Evolutionary conservation across 2,888 invertebrate species (phyloP).

Genomic region (Aleiodes alternator): DNA sequence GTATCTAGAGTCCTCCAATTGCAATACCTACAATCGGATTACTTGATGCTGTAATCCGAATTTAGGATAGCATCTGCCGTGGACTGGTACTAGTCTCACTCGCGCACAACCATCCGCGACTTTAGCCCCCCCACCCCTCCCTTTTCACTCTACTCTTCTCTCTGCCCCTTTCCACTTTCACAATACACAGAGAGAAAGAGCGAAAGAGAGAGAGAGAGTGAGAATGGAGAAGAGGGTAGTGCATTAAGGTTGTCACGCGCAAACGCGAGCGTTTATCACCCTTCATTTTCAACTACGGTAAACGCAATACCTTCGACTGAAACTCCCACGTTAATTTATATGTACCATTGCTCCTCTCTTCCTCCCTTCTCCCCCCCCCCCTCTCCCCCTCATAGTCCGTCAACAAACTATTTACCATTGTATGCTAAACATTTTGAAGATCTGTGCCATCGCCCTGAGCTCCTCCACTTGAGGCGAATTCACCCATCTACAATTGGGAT

Average conservation of each 20-base stretch:
- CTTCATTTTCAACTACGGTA: slow-evolving; percentile 47
- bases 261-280: slow-evolving; percentile 57
- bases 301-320: slow-evolving; percentile 42
- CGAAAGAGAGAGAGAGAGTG: no score
- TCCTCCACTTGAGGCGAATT: not conserved
- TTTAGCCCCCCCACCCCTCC: slow-evolving; percentile 31
- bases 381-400: slow-evolving; percentile 4
- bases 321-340: slow-evolving; percentile 42
- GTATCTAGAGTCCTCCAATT: slow-evolving; percentile 22
- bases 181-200: slow-evolving; percentile 24
- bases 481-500: slow-evolving; percentile 4
- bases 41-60: slow-evolving; percentile 47
- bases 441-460: slow-evolving; percentile 9
- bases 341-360: not conserved
- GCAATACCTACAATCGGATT: slow-evolving; percentile 45
- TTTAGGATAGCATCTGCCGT: slow-evolving; percentile 51
- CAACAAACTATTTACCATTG: slow-evolving; percentile 30
- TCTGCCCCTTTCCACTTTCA: slow-evolving; percentile 7
- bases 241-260: slow-evolving; percentile 59
- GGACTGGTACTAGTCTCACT: slow-evolving; percentile 38
- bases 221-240: slow-evolving; percentile 38
- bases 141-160: slow-evolving; percentile 26
- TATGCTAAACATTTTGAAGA: slow-evolving; percentile 13
- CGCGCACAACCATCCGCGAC: slow-evolving; percentile 26
- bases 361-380: not conserved